Percentiles rank a stretch among this genome's conserved stretches.
These are phyloP conservation scores for Agapornis canus DNA, from an alignment of 2,797 vertebrate species.

Conservation along the genomic window DNA sequence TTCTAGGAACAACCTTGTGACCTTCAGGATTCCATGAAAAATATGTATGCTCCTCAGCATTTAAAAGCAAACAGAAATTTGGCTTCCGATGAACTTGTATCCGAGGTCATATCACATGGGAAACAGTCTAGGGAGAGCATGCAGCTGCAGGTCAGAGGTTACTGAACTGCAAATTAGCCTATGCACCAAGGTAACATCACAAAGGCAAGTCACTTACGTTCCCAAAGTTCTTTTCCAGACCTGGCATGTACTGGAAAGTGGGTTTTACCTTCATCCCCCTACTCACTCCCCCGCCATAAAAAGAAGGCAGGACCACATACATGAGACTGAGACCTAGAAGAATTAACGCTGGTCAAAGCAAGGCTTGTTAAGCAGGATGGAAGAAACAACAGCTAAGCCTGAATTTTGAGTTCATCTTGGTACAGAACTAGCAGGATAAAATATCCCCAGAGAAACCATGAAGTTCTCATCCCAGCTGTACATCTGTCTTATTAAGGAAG, in stretches of 20 bases:
- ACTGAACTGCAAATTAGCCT: conserved; percentile 49
- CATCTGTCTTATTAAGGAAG: conserved; percentile 57
- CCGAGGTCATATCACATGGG: not conserved
- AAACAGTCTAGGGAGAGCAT: not conserved
- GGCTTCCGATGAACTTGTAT: not conserved
- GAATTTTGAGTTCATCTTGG: not conserved
- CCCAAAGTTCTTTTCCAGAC: conserved; percentile 33
- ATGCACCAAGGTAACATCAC: not conserved
- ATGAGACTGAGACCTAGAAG: not conserved
- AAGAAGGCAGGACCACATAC: not conserved
- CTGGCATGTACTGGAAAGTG: not conserved
- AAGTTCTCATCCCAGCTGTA: not conserved
- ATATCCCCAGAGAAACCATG: not conserved
- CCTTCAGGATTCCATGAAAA: not conserved
- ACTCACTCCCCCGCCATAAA: not conserved
- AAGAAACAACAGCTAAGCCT: not conserved
- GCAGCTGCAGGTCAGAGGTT: conserved; percentile 48
- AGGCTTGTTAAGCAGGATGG: not conserved
- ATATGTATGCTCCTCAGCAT: not conserved
- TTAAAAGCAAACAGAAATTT: conserved; percentile 23
- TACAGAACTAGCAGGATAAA: not conserved
- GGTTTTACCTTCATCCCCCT: not conserved
- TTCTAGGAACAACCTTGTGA: not conserved
- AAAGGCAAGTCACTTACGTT: not conserved
- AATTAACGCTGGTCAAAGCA: not conserved